A percentile compares a stretch with the other conserved stretches of the same genome.
Evolutionary conservation across 2,113 vertebrate genomes (phyloP).

Genomic region (Bucco capensis): DNA sequence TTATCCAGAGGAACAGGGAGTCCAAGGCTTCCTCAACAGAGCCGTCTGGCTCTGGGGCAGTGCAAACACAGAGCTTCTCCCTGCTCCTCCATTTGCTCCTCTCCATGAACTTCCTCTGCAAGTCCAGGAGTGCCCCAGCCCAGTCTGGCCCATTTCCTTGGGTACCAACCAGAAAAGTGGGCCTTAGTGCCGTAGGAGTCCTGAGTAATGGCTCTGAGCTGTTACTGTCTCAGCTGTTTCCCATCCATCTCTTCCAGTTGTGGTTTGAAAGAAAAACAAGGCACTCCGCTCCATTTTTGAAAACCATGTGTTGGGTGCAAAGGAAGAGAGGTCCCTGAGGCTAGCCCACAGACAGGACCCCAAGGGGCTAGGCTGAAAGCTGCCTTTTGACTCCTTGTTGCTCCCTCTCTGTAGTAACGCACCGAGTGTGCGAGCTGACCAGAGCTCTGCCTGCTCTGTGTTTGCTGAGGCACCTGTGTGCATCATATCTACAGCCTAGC

Average conservation of each 20-base stretch:
- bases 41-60: not conserved
- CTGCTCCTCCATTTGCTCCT: not conserved
- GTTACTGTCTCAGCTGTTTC: not conserved
- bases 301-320: not conserved
- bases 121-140: not conserved
- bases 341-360: not conserved
- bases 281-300: not conserved
- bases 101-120: not conserved
- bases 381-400: not conserved
- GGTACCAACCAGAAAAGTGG: not conserved
- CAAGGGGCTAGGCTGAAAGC: not conserved
- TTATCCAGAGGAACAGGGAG: not conserved
- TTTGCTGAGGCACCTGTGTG: not conserved
- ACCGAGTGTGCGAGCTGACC: rapidly evolving
- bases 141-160: not conserved
- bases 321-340: not conserved
- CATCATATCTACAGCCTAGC: too few relatives aligned
- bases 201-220: not conserved
- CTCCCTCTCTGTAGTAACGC: not conserved
- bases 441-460: not conserved
- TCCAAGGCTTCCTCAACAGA: not conserved
- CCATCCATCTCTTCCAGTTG: not conserved
- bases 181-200: not conserved
- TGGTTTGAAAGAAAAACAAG: not conserved
- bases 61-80: not conserved